A percentile compares a stretch with the other conserved stretches of the same genome.
These are phyloP conservation scores for Nyctibius grandis DNA, from an alignment of 2,797 vertebrate genomes.

Conservation along the genomic window DNA sequence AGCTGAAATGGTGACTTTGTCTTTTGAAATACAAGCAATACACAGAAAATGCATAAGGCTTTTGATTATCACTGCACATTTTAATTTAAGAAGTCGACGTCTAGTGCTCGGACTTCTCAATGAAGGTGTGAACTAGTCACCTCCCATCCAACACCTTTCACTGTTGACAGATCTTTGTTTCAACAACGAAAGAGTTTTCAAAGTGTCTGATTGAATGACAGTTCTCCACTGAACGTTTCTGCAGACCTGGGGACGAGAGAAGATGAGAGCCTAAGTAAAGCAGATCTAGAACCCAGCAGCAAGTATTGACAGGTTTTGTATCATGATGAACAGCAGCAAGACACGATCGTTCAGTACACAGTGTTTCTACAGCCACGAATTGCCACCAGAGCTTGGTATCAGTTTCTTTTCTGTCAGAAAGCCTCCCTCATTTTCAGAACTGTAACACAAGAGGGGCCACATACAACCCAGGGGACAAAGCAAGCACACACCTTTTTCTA, in stretches of 20 bases:
- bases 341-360: rapidly evolving
- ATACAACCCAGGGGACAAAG: neutral
- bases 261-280: neutral
- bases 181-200: slow-evolving; percentile 89
- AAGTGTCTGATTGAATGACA: slow-evolving; percentile 92
- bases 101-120: slow-evolving; percentile 57
- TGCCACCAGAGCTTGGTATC: neutral
- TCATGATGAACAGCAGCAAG: rapidly evolving
- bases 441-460: no score
- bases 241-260: slow-evolving; percentile 74
- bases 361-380: rapidly evolving
- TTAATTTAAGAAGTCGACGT: slow-evolving; percentile 59
- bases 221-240: slow-evolving; percentile 87
- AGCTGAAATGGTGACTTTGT: slow-evolving; percentile 61
- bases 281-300: neutral
- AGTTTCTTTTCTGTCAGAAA: neutral
- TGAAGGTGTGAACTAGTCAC: slow-evolving; percentile 31
- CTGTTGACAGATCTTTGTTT: slow-evolving; percentile 89
- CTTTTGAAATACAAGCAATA: slow-evolving; percentile 68
- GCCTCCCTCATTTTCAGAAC: neutral
- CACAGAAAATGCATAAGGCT: slow-evolving; percentile 77
- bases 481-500: neutral
- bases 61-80: slow-evolving; percentile 74
- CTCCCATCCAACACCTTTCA: slow-evolving; percentile 64
- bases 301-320: neutral